Evolutionary conservation across 2,888 invertebrate species (phyloP).

Genomic region (Ramazzottius varieornatus): DNA sequence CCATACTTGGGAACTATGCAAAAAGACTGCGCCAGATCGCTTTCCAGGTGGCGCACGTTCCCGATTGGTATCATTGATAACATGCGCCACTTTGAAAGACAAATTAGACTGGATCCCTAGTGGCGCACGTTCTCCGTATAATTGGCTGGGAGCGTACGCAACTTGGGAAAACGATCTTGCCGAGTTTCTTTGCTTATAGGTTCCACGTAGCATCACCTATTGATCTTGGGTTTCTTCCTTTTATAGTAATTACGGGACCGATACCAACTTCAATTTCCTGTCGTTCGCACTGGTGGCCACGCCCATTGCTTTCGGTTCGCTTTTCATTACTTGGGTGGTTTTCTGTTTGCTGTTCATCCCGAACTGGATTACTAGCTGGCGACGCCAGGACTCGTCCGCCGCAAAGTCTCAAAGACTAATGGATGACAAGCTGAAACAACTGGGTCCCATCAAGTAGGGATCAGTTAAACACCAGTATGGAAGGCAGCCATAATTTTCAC

Average conservation of each 20-base stretch:
- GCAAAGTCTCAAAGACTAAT: not conserved
- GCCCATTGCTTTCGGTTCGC: not conserved
- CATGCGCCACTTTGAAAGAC: no score
- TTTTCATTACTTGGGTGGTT: not conserved
- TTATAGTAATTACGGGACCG: not conserved
- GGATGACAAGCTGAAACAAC: not conserved
- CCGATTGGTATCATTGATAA: no score
- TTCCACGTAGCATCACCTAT: not conserved
- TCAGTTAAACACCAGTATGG: not conserved
- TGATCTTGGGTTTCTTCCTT: not conserved
- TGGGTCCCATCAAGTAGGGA: not conserved
- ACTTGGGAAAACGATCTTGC: no score
- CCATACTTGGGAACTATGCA: no score
- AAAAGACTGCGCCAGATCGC: no score
- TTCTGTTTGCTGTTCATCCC: not conserved
- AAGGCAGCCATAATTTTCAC: not conserved
- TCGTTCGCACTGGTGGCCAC: not conserved
- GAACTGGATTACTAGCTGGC: not conserved
- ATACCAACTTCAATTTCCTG: not conserved
- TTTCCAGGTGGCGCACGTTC: no score
- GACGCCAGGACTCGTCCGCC: not conserved
- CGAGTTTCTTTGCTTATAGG: no score
- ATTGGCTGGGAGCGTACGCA: no score
- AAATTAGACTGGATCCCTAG: no score
- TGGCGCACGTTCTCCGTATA: no score